Evolutionary conservation across 2,888 invertebrate genomes (phyloP), one percentile per base, ranked within the genome.

Genomic region (Scotopteryx bipunctaria): DNA sequence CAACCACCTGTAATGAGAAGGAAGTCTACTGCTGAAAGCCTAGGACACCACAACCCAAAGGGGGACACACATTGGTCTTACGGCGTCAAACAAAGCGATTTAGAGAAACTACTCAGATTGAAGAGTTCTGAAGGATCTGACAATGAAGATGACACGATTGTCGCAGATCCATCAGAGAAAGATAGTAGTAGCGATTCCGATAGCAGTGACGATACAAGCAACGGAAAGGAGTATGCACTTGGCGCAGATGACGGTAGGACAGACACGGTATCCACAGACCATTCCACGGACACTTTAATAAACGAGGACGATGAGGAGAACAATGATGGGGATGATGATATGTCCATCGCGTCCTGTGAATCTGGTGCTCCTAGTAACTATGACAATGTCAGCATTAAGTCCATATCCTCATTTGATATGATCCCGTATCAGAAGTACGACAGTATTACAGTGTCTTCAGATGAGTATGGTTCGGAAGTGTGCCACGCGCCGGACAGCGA

Each of bases 311-410:
- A 33, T 19, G 83, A 81, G 59, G 83, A 81, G 55, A 80, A 73
- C 49, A 84, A 84, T 73, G 85, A 84, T 53, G 79, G 73, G 45
- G 81, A 75, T 23, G 89, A 87, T 58, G 78, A 82, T 66, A 64
- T 72, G 19, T 86, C 88, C 1, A 66, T 76, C 21, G 74, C 67
- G 46, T 87, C 85, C 11, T 82, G 77, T 67, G 83, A 75, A 58
- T 84, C 81, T 63, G 84, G 78, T 64, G 82, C 74, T 63, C 85
- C 78, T 69, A 80, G 77, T 71, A 87, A 88, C 74, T 88, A 82
- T 74, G 89, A 90, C 71, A 90, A 89, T 83, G 80, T 89, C 81
- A 90, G 90, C 73, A 88, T 89, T 73, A 88, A 89, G 60, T 90
- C 89, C 3, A 83, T 90, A 69, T 90, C 90, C 8, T 90, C 90